Conservation (phyloP, 1,140 invertebrate species). For the Choristoneura fumiferana region DNA sequence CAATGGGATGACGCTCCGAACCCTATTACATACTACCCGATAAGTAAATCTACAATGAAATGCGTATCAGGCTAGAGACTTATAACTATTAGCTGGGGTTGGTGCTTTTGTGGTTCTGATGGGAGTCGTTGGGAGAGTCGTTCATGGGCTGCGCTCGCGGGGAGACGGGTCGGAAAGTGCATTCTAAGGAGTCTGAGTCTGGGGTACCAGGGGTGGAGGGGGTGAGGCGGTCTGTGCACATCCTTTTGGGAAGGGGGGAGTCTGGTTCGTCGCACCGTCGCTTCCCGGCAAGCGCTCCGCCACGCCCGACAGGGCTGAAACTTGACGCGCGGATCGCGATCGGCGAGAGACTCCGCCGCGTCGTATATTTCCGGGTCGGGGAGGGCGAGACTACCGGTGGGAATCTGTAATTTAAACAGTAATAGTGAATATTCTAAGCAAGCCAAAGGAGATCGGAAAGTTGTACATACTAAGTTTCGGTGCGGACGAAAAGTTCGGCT, state of each 20-base stretch:
- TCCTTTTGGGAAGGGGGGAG: constrained; percentile 54
- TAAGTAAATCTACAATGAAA: no score
- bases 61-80: no score
- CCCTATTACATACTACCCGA: no score
- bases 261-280: constrained; percentile 89
- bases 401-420: constrained; percentile 60
- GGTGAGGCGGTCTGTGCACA: constrained; percentile 59
- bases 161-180: constrained; percentile 65
- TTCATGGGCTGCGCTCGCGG: constrained; percentile 50
- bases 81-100: constrained; percentile 57
- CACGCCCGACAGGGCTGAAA: constrained; percentile 85
- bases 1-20: background rate
- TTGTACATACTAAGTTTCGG: no score
- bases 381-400: constrained; percentile 85
- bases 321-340: constrained; percentile 88
- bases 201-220: constrained; percentile 52
- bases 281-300: constrained; percentile 85
- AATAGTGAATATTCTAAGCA: no score
- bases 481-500: no score
- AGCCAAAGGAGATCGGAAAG: no score
- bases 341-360: constrained; percentile 89
- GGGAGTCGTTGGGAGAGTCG: constrained; percentile 37
- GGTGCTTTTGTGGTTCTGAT: constrained; percentile 45
- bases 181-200: constrained; percentile 59
- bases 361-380: constrained; percentile 89